Evolutionary conservation across 2,113 vertebrate genomes (phyloP).

Genomic region (Lycaon pictus): DNA sequence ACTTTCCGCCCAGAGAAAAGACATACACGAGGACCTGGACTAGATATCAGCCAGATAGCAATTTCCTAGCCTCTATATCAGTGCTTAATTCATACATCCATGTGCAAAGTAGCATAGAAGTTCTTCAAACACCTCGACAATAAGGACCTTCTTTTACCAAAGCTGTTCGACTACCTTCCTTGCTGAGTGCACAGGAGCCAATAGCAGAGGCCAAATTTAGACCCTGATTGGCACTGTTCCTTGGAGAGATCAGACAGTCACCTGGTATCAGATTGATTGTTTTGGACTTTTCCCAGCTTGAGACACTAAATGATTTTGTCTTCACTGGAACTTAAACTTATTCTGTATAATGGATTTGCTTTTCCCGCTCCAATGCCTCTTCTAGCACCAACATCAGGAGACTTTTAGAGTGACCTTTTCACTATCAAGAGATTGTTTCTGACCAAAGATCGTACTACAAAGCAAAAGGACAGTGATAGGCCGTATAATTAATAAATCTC

Average conservation of each 20-base stretch:
- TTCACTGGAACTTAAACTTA: not conserved
- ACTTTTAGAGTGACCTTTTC: not conserved
- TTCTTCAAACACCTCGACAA: not conserved
- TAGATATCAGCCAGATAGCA: not conserved
- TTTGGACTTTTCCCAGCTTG: not conserved
- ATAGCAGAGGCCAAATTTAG: not conserved
- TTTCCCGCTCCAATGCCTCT: not conserved
- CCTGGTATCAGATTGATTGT: not conserved
- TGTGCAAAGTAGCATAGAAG: not conserved
- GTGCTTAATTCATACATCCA: not conserved
- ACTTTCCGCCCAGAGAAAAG: not conserved
- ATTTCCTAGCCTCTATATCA: not conserved
- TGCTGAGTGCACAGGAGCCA: not conserved
- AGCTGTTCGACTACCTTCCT: not conserved
- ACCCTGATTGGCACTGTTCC: not conserved
- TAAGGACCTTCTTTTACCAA: not conserved
- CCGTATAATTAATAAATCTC: conserved; percentile 13
- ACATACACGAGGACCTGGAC: not conserved
- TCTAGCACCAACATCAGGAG: not conserved
- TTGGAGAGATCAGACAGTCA: not conserved
- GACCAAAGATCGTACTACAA: not conserved
- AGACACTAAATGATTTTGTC: conserved; percentile 30
- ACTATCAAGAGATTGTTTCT: conserved; percentile 13
- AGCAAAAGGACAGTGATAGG: not conserved
- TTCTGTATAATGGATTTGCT: not conserved